Evolutionary conservation across 2,797 vertebrate genomes (phyloP), one percentile per base, ranked within the genome.

Genomic region (Crypturellus tataupa): DNA sequence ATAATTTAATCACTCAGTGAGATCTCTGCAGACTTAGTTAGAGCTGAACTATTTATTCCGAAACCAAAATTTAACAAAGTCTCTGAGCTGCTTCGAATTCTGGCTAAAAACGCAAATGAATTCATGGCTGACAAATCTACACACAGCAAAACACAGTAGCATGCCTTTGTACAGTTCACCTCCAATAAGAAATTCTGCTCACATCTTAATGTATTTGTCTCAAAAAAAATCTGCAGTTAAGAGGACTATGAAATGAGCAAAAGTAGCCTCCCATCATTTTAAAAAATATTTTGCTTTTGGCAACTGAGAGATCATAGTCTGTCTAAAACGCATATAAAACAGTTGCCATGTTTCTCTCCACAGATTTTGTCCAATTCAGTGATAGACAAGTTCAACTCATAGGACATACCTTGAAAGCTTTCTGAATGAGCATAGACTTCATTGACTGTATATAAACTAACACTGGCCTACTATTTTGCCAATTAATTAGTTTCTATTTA

Each of bases 31-130:
- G 91, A 59, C n/a, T 44, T 73, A 37, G 31, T 44, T 73, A 37
- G 59, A 94, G 44, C 51, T 89, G 70, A 81, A 5, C 31, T 93
- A 25, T 77, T 92, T 87, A 76, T 85, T 89, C 67, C 79, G 63
- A 83, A 91, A 76, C 63, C 27, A 81, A 86, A 87, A 93, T 81
- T 49, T 65, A 93, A 49, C 79, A 90, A 51, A 27, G 63, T 29
- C 56, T 69, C 35, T 21, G 27, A 40, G 56, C 55, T 76, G 65
- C n/a, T 69, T 92, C 51, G 63, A 83, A 49, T 80, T 84, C 81
- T 64, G 58, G 60, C 68, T 87, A 63, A 93, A 94, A 86, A 59
- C 53, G 60, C 0, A 10, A 70, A 53, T 51, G 13, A 2, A 5
- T 23, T 83, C 55, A 80, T 87, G 18, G 18, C 79, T 79, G 62